Evolutionary conservation across 2,888 invertebrate species (phyloP), one percentile per base, ranked within the genome.

Genomic region (Philereme transversata): DNA sequence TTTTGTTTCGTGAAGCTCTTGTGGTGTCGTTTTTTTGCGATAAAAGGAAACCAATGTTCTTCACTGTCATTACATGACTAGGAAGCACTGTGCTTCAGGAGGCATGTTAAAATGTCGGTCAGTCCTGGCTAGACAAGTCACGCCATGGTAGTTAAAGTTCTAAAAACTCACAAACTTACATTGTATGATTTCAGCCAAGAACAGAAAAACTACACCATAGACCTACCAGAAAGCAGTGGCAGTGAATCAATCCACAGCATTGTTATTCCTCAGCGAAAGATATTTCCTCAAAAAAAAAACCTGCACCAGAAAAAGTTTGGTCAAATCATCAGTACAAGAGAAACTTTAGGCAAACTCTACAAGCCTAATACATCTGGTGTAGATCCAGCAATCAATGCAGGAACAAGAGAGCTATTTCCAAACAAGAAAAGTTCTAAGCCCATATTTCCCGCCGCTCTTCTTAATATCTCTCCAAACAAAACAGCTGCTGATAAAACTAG

Each of bases 211-310:
- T 75, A 75, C 55, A 78, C 83, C 4, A 40, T 86, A 43, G 82
- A 88, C 54, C 58, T 88, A 49, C 87, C 87, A 57, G 90, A 90
- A 6, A 90, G 86, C 69, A 90, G 91, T 67, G 88, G 83, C 60
- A 81, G 76, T 70, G 91, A 90, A 74, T 88, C 91, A 8, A 84
- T 91, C 22, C 74, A 68, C 43, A 92, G 92, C 68, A 90, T 92
- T 62, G 82, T 88, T 0, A 74, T 92, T 4, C 86, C 90, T 36
- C 87, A 88, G 69, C 72, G 83, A 45, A 86, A 78, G 66, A 69
- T 92, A 0, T 90, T 92, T 49, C 74, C 78, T 7, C 81, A 87
- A 58, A 89, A 87, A 70, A 82, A 87, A 48, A 80, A 77, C 43
- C 67, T 71, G 43, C 69, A 74, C 3, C 75, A 81, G 64, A 81